Conservation (phyloP, 1,140 invertebrate species). For the Hyles vespertilio region DNA sequence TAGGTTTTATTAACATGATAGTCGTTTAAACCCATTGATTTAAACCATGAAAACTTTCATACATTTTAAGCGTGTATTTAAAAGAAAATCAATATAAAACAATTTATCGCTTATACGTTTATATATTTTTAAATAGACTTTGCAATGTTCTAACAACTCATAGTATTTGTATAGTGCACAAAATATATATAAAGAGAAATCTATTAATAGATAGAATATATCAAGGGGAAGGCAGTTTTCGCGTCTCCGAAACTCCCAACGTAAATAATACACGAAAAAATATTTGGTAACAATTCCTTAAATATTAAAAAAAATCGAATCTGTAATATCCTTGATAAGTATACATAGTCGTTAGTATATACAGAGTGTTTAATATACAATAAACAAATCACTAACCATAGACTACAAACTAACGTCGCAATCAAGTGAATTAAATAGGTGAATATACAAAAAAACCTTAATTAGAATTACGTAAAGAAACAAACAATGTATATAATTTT, state of each 20-base stretch:
- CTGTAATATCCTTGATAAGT: conserved; percentile 7
- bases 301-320: conserved; percentile 47
- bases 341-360: conserved; percentile 52
- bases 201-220: too few relatives aligned
- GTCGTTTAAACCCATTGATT: too few relatives aligned
- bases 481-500: conserved; percentile 63
- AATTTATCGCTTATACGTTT: too few relatives aligned
- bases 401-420: conserved; percentile 24
- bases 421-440: conserved; percentile 20
- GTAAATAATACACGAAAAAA: conserved; percentile 56
- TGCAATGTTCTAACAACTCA: too few relatives aligned
- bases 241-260: not conserved
- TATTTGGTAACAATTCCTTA: conserved; percentile 76
- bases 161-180: too few relatives aligned
- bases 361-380: conserved; percentile 63
- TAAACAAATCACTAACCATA: conserved; percentile 57
- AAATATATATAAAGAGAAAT: too few relatives aligned
- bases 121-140: too few relatives aligned
- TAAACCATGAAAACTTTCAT: too few relatives aligned
- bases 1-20: too few relatives aligned
- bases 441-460: conserved; percentile 33
- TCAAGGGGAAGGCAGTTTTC: not conserved
- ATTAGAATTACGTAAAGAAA: conserved; percentile 48
- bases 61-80: too few relatives aligned
- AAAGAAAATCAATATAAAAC: too few relatives aligned